A percentile compares a stretch with the other conserved stretches of the same genome.
These are phyloP conservation scores for Syngnathus typhle DNA, from an alignment of 2,113 vertebrate genomes.

Conservation along the genomic window DNA sequence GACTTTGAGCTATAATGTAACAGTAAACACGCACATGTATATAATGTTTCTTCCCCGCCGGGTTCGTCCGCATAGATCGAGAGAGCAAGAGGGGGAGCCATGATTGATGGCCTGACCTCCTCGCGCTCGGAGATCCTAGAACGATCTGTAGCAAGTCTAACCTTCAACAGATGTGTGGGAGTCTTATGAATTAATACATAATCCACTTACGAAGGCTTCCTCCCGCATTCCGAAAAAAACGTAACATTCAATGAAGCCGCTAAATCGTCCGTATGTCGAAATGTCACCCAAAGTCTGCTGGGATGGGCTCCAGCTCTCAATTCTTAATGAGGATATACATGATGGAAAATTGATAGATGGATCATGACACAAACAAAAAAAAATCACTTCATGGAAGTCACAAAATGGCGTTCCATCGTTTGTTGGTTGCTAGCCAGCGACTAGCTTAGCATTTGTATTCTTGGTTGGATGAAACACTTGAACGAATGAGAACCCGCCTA, in stretches of 20 bases:
- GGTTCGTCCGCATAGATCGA: constrained; percentile 11
- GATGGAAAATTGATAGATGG: background rate
- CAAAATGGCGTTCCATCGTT: too few relatives aligned
- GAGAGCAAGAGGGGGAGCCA: constrained; percentile 6
- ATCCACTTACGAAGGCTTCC: background rate
- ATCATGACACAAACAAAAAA: background rate
- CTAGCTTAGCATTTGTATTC: too few relatives aligned
- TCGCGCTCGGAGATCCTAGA: constrained; percentile 40
- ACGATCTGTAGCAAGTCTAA: constrained; percentile 46
- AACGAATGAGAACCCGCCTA: background rate
- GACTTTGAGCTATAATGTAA: constrained; percentile 24
- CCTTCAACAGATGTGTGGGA: constrained; percentile 49
- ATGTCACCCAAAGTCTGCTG: background rate
- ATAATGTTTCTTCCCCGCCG: constrained; percentile 17
- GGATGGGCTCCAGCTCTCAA: background rate
- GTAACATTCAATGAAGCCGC: background rate
- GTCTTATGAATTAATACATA: background rate
- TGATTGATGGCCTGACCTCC: constrained; percentile 54
- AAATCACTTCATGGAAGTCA: too few relatives aligned
- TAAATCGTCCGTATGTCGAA: background rate
- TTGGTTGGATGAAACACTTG: too few relatives aligned
- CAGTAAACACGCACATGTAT: constrained; percentile 30
- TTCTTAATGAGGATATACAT: too few relatives aligned
- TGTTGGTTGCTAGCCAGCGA: too few relatives aligned
- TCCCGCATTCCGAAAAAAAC: background rate